These are phyloP conservation scores for Schizopygopsis malacanthus DNA, from an alignment of 2,797 vertebrate species.

Conservation along the genomic window DNA sequence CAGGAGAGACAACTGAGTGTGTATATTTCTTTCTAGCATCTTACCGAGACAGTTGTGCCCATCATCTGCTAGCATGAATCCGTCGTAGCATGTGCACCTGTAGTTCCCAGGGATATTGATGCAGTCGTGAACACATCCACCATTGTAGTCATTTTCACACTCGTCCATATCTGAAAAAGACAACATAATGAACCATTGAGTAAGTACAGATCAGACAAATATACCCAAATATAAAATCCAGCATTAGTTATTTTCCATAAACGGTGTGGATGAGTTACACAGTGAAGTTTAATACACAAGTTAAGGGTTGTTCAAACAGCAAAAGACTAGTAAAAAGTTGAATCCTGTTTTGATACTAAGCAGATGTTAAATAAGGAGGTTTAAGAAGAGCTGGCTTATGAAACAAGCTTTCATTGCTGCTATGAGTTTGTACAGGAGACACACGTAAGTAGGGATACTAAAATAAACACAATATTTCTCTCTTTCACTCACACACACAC, in stretches of 20 bases:
- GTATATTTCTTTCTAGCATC: slow-evolving; percentile 51
- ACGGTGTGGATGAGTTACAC: neutral
- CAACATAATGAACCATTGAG: slow-evolving; percentile 3
- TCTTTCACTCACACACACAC: slow-evolving; percentile 17
- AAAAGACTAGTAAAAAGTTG: neutral
- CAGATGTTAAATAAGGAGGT: slow-evolving; percentile 3
- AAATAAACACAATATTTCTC: slow-evolving; percentile 35
- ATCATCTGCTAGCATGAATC: slow-evolving; percentile 95
- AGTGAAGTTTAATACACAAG: neutral
- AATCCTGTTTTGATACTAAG: neutral
- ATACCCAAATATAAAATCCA: neutral
- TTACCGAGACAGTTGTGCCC: slow-evolving; percentile 97
- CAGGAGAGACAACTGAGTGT: slow-evolving; percentile 10
- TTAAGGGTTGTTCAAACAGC: neutral
- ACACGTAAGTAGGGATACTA: slow-evolving; percentile 10
- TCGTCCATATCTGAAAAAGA: slow-evolving; percentile 91
- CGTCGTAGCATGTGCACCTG: slow-evolving; percentile 95
- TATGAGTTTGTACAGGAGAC: slow-evolving; percentile 19
- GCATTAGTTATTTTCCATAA: neutral
- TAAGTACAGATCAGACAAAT: neutral
- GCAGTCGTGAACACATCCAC: slow-evolving; percentile 96
- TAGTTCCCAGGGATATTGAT: slow-evolving; percentile 99
- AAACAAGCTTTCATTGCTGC: slow-evolving; percentile 4
- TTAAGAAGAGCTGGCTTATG: slow-evolving; percentile 4
- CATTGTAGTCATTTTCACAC: slow-evolving; percentile 96